Percentiles rank a stretch among this genome's conserved stretches.
phyloP scores from a whole-genome alignment of 2,113 vertebrate genomes.

The Coryphaenoides rupestris region DNA sequence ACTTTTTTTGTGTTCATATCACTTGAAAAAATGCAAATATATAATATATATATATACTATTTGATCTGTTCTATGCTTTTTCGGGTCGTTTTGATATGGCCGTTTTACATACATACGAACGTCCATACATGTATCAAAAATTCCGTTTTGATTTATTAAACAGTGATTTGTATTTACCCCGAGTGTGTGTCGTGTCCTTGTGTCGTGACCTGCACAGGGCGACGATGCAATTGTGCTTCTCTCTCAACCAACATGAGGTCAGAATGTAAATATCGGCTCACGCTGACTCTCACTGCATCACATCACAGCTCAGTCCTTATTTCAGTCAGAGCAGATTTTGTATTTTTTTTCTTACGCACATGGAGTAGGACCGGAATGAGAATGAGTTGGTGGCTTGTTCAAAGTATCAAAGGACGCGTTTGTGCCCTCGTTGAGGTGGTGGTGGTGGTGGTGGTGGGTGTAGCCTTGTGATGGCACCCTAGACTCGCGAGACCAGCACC shows the following conservation, averaged over 20 bases:
- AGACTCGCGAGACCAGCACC: too few species aligned
- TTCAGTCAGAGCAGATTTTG: slow-evolving; percentile 25
- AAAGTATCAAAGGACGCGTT: slow-evolving; percentile 56
- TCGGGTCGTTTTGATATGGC: slow-evolving; percentile 49
- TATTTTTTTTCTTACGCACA: background rate
- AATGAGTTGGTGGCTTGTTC: slow-evolving; percentile 52
- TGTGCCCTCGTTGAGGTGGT: slow-evolving; percentile 40
- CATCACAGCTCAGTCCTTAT: slow-evolving; percentile 44
- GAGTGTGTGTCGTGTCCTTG: background rate
- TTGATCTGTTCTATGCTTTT: slow-evolving; percentile 56
- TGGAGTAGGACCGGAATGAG: slow-evolving; percentile 49
- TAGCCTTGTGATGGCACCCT: too few species aligned
- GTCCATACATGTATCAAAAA: too few species aligned
- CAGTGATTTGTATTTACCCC: slow-evolving; percentile 66
- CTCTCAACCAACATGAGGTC: slow-evolving; percentile 12
- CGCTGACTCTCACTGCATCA: slow-evolving; percentile 27
- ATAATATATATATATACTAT: slow-evolving; percentile 42
- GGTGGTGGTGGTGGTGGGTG: slow-evolving; percentile 20
- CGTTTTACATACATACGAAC: slow-evolving; percentile 69
- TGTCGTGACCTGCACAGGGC: slow-evolving; percentile 23
- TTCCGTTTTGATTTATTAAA: slow-evolving; percentile 74
- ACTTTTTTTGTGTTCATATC: slow-evolving; percentile 37
- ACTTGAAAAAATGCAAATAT: slow-evolving; percentile 35
- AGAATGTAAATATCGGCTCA: slow-evolving; percentile 16
- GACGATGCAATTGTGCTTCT: background rate